These are phyloP conservation scores for Amblyjoppa proteus DNA, from an alignment of 2,888 invertebrate species.

Conservation along the genomic window DNA sequence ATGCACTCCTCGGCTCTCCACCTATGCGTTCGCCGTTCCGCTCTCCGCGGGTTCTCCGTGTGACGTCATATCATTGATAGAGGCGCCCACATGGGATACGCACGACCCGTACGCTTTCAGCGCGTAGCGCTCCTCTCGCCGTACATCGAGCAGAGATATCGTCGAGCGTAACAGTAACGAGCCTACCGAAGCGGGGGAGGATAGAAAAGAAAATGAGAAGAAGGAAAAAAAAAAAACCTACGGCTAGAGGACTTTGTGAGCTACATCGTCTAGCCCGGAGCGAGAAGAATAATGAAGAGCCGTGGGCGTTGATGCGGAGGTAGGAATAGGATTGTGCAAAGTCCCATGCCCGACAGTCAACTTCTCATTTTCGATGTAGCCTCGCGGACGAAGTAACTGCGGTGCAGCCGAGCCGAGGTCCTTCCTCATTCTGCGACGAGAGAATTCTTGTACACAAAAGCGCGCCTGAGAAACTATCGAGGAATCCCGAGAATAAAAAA, in stretches of 20 bases:
- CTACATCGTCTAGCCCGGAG: slow-evolving; percentile 51
- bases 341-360: slow-evolving; percentile 48
- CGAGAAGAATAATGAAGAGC: slow-evolving; percentile 37
- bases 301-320: slow-evolving; percentile 59
- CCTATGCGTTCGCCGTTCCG: slow-evolving; percentile 16
- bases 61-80: slow-evolving; percentile 79
- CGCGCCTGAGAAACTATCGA: slow-evolving; percentile 56
- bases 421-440: slow-evolving; percentile 5
- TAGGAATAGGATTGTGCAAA: slow-evolving; percentile 67
- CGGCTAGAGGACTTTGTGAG: slow-evolving; percentile 51
- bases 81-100: slow-evolving; percentile 78
- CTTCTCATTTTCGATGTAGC: slow-evolving; percentile 41
- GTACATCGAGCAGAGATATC: slow-evolving; percentile 38
- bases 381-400: slow-evolving; percentile 27
- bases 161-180: slow-evolving; percentile 40
- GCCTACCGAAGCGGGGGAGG: slow-evolving; percentile 58
- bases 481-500: slow-evolving; percentile 34
- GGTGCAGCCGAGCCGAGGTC: slow-evolving; percentile 9
- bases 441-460: slow-evolving; percentile 57
- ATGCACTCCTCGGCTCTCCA: slow-evolving; percentile 7
- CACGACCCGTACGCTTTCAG: slow-evolving; percentile 43
- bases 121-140: not conserved
- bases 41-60: slow-evolving; percentile 45
- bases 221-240: slow-evolving; percentile 48
- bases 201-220: slow-evolving; percentile 42